These are phyloP conservation scores for Phaenicophaeus curvirostris DNA, from an alignment of 2,797 vertebrate genomes.

Conservation along the genomic window DNA sequence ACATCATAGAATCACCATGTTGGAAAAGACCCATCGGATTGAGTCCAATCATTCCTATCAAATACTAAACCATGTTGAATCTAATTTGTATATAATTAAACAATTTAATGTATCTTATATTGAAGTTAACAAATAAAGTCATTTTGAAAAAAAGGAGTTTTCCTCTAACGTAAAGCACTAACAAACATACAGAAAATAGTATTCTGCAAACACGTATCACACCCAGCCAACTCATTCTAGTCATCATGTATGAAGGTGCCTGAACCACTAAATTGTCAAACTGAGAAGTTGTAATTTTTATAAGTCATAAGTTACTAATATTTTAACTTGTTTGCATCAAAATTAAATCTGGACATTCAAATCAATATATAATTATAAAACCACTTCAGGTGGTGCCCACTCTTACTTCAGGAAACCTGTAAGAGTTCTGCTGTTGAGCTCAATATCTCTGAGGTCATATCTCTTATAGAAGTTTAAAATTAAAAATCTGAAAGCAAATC, in stretches of 20 bases:
- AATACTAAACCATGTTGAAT: too few species aligned
- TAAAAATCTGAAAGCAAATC: not conserved
- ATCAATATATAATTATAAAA: not conserved
- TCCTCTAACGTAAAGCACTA: not conserved
- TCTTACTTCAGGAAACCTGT: not conserved
- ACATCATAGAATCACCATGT: too few species aligned
- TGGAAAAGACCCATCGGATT: too few species aligned
- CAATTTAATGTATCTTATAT: not conserved
- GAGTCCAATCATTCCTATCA: too few species aligned
- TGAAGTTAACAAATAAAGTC: not conserved
- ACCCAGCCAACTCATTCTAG: not conserved
- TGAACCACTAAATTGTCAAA: not conserved
- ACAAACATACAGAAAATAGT: not conserved
- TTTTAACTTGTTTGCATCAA: not conserved
- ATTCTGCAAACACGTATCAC: slow-evolving; percentile 14
- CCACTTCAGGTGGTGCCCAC: not conserved
- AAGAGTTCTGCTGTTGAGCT: not conserved
- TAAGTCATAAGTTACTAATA: fast-evolving
- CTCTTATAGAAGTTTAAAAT: not conserved
- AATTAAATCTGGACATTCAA: not conserved
- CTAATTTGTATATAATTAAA: not conserved
- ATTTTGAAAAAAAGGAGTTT: not conserved
- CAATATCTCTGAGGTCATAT: not conserved
- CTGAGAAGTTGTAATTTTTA: not conserved
- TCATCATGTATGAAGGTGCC: not conserved